These are phyloP conservation scores for Apogon talboti DNA, from an alignment of 2,797 vertebrate genomes.

Conservation along the genomic window DNA sequence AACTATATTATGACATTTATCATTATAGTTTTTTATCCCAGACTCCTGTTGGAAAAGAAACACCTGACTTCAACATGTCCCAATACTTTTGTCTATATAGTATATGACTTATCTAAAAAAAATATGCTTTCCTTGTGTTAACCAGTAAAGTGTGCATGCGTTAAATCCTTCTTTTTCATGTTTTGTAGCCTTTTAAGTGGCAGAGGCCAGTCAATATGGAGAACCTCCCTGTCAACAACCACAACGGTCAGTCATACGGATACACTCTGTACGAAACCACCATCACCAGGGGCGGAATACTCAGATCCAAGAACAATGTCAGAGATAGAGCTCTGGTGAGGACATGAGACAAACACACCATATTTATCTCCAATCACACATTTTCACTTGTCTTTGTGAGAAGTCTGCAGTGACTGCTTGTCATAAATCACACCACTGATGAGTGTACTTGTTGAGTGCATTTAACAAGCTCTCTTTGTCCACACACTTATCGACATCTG, in stretches of 20 bases:
- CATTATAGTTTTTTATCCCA: too few relatives aligned
- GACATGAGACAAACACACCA: conserved; percentile 1
- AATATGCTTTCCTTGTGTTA: background rate
- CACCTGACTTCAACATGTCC: too few relatives aligned
- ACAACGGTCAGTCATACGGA: conserved; percentile 90
- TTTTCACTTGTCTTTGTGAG: conserved; percentile 22
- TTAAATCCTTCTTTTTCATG: background rate
- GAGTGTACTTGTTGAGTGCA: conserved; percentile 32
- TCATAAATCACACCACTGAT: conserved; percentile 39
- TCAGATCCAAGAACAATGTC: conserved; percentile 84
- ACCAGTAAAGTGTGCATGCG: background rate
- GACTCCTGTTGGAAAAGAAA: too few relatives aligned
- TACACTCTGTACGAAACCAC: conserved; percentile 91
- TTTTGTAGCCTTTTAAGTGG: conserved; percentile 82
- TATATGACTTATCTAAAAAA: too few relatives aligned
- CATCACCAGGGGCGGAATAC: conserved; percentile 84
- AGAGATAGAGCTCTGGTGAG: conserved; percentile 92
- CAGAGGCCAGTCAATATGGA: conserved; percentile 92
- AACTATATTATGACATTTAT: too few relatives aligned
- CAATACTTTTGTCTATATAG: too few relatives aligned
- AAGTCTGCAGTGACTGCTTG: conserved; percentile 18
- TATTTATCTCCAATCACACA: conserved; percentile 1
- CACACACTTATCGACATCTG: background rate
- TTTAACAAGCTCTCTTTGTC: conserved; percentile 32
- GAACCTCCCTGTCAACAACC: conserved; percentile 87